Conservation (phyloP, 1,140 invertebrate genomes). For the Gerris buenoi region DNA sequence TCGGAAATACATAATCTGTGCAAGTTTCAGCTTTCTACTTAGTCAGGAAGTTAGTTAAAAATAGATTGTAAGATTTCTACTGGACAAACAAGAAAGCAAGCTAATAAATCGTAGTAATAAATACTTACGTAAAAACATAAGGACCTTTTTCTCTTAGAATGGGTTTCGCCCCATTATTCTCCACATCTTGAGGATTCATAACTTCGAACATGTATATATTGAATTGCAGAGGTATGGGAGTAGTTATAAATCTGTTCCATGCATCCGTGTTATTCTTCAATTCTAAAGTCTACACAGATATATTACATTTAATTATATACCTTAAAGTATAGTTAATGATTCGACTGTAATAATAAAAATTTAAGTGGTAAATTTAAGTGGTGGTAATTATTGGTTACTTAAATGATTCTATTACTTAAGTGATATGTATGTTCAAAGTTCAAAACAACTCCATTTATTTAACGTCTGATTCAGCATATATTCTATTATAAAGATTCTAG, state of each 20-base stretch:
- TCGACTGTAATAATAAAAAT: not conserved
- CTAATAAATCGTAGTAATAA: too few species aligned
- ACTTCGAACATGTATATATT: not conserved
- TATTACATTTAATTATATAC: too few species aligned
- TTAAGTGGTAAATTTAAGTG: not conserved
- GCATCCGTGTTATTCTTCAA: not conserved
- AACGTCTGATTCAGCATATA: too few species aligned
- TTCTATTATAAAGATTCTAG: too few species aligned
- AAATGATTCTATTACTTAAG: not conserved
- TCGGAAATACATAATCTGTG: too few species aligned
- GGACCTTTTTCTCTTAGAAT: not conserved
- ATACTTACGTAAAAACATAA: conserved; percentile 1
- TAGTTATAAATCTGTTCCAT: not conserved
- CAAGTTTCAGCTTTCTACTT: too few species aligned
- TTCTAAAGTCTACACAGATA: not conserved
- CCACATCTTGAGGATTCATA: not conserved
- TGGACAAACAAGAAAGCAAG: too few species aligned
- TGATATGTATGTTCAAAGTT: not conserved
- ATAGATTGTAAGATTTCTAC: too few species aligned
- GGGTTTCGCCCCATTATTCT: not conserved
- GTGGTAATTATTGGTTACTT: not conserved
- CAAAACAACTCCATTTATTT: not conserved
- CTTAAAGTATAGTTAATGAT: too few species aligned
- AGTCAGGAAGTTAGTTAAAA: too few species aligned
- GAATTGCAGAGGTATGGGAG: not conserved